A percentile compares a stretch with the other conserved stretches of the same genome.
These are phyloP conservation scores for Molossus alvarezi DNA, from an alignment of 2,797 vertebrate genomes.

Conservation along the genomic window DNA sequence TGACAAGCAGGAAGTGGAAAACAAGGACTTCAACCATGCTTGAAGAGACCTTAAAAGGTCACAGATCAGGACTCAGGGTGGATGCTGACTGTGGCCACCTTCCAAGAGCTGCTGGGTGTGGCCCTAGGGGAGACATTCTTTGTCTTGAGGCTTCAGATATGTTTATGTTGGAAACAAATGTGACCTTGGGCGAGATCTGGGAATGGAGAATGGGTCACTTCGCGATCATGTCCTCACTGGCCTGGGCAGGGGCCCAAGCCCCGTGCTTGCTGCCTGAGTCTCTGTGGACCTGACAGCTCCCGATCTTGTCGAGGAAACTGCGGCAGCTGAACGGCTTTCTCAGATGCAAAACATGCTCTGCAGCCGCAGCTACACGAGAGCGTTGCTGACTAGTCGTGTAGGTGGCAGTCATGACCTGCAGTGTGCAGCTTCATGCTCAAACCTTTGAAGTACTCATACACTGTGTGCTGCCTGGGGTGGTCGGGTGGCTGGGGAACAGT, in stretches of 20 bases:
- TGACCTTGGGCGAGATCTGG: neutral
- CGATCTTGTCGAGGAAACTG: neutral
- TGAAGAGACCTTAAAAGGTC: neutral
- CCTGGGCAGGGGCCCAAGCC: neutral
- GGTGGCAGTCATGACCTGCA: fast-evolving
- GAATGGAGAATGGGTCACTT: neutral
- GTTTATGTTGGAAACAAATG: neutral
- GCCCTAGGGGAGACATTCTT: fast-evolving
- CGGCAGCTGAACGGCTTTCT: neutral
- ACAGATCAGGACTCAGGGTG: neutral
- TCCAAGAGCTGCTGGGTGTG: neutral
- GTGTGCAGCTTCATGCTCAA: fast-evolving
- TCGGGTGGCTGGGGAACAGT: neutral
- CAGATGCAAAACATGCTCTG: neutral
- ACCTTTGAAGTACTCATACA: no score
- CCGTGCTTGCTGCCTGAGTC: fast-evolving
- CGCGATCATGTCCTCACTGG: neutral
- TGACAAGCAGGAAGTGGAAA: neutral
- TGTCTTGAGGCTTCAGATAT: neutral
- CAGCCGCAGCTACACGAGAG: neutral
- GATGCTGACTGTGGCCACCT: neutral
- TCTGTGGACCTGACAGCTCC: neutral
- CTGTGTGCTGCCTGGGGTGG: fast-evolving
- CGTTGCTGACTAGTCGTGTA: fast-evolving
- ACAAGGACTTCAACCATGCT: no score